Evolutionary conservation across 2,113 vertebrate species (phyloP).

Genomic region (Coryphaenoides rupestris): DNA sequence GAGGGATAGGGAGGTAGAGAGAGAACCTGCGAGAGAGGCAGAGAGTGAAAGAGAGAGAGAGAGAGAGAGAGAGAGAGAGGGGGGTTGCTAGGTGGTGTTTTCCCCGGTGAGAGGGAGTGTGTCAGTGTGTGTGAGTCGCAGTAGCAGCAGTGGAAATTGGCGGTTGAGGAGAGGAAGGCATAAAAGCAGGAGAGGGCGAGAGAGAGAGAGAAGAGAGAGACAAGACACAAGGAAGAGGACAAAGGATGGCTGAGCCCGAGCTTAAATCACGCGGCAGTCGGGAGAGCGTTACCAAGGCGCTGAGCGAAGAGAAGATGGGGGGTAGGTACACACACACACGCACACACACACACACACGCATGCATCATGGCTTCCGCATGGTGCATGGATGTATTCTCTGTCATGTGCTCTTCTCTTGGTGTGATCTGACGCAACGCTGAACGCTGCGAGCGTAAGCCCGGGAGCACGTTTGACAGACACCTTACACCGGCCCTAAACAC

Average conservation of each 20-base stretch:
- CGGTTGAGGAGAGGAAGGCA: constrained; percentile 19
- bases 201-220: constrained; percentile 19
- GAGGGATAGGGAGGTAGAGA: constrained; percentile 6
- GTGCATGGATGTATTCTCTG: constrained; percentile 40
- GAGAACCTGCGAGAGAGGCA: background rate
- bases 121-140: background rate
- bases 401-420: constrained; percentile 19
- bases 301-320: constrained; percentile 60
- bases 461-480: too few relatives aligned
- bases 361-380: constrained; percentile 38
- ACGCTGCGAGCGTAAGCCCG: too few relatives aligned
- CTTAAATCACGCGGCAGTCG: constrained; percentile 69
- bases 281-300: constrained; percentile 63
- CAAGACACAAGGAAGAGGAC: constrained; percentile 27
- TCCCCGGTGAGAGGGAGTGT: background rate
- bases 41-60: background rate
- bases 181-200: background rate
- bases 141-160: constrained; percentile 31
- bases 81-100: background rate
- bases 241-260: constrained; percentile 66
- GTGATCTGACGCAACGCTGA: constrained; percentile 50
- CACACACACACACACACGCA: constrained; percentile 20
- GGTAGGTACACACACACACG: constrained; percentile 52
- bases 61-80: background rate
- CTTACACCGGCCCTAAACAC: too few relatives aligned